phyloP scores from a whole-genome alignment of 2,113 vertebrate genomes.

The Entosphenus tridentatus region DNA sequence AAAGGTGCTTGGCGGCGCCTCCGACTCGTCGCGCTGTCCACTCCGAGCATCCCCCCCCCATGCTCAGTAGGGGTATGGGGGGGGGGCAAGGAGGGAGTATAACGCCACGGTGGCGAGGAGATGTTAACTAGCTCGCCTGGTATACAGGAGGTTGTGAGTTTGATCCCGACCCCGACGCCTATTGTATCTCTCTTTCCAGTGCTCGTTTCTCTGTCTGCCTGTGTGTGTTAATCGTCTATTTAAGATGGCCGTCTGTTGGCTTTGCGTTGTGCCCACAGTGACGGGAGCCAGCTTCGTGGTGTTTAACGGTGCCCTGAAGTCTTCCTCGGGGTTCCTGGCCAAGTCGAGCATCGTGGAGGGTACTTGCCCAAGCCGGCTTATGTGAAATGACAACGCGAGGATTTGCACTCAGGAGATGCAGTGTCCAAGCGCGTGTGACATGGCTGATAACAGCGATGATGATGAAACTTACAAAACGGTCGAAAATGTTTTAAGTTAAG shows the following conservation, averaged over 20 bases:
- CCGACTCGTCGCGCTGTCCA: not conserved
- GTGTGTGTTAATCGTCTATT: not conserved
- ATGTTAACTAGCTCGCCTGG: too few species aligned
- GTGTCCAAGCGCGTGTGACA: too few species aligned
- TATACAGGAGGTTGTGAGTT: too few species aligned
- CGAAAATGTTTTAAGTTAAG: too few species aligned
- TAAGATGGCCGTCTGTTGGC: slow-evolving; percentile 7
- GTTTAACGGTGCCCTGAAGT: slow-evolving; percentile 88
- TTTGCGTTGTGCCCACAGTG: slow-evolving; percentile 28
- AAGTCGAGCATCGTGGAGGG: slow-evolving; percentile 99
- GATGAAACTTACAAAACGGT: too few species aligned
- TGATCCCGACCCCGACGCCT: not conserved
- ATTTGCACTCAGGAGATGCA: too few species aligned
- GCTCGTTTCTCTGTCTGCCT: not conserved
- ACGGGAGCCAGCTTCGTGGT: slow-evolving; percentile 97
- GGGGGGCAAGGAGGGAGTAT: too few species aligned
- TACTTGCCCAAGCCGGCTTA: slow-evolving; percentile 17
- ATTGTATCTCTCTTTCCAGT: not conserved
- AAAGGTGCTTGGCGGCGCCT: slow-evolving; percentile 35
- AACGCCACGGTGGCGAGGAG: too few species aligned
- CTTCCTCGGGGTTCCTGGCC: slow-evolving; percentile 75
- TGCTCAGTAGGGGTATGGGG: not conserved
- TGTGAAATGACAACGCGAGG: too few species aligned
- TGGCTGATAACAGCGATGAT: too few species aligned
- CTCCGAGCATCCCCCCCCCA: slow-evolving; percentile 7